phyloP scores from a whole-genome alignment of 2,113 vertebrate species.

The Garra rufa region DNA sequence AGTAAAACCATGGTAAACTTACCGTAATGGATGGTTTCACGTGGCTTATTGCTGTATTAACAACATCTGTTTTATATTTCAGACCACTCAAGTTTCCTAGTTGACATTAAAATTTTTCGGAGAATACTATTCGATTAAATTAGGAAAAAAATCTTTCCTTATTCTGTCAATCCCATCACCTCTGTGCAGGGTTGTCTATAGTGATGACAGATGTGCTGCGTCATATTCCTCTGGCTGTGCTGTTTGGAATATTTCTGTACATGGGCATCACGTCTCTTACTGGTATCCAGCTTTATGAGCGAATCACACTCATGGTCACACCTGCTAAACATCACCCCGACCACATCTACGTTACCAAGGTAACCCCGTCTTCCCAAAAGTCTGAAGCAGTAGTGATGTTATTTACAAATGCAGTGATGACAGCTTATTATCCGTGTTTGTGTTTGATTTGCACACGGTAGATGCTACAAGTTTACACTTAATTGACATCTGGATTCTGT shows the following conservation, averaged over 20 bases:
- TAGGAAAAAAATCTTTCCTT: background rate
- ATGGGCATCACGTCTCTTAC: conserved; percentile 97
- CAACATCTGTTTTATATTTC: background rate
- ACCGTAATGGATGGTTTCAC: background rate
- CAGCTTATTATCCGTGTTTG: background rate
- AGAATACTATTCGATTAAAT: background rate
- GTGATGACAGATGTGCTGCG: conserved; percentile 94
- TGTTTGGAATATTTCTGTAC: conserved; percentile 98
- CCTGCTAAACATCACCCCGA: conserved; percentile 97
- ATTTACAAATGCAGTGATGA: background rate
- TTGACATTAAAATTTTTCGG: background rate
- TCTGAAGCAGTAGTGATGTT: background rate
- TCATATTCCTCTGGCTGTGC: conserved; percentile 93
- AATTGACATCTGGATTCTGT: background rate
- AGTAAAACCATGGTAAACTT: background rate
- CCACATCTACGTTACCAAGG: conserved; percentile 96
- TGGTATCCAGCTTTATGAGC: conserved; percentile 95
- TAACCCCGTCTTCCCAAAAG: conserved; percentile 62
- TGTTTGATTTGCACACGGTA: background rate
- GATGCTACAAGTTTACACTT: background rate
- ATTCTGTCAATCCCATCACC: background rate
- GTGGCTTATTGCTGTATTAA: background rate
- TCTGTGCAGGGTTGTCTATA: conserved; percentile 88
- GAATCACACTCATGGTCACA: conserved; percentile 94
- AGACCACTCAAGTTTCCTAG: background rate